A percentile compares a stretch with the other conserved stretches of the same genome.
Conservation (phyloP, 2,113 vertebrate genomes). For the Litocranius walleri region DNA sequence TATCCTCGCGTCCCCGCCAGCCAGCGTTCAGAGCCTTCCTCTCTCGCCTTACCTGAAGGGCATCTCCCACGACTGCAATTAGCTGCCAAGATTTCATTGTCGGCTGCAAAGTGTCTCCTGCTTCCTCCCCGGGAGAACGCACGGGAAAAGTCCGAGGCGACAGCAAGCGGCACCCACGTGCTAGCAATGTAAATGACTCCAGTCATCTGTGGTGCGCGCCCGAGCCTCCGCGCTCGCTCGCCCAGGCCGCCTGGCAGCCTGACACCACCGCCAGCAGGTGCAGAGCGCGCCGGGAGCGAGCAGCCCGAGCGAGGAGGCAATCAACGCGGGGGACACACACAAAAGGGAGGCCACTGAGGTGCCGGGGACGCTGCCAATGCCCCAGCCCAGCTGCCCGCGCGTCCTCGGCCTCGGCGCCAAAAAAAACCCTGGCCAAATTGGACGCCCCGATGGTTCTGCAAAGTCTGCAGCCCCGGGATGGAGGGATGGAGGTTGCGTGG, state of each 20-base stretch:
- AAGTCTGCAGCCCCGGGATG: conserved; percentile 11
- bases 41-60: conserved; percentile 84
- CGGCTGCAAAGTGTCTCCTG: conserved; percentile 75
- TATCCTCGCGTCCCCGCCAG: conserved; percentile 31
- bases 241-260: conserved; percentile 38
- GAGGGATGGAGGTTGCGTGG: neutral
- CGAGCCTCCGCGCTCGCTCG: conserved; percentile 18
- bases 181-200: conserved; percentile 81
- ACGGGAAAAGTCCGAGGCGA: conserved; percentile 65
- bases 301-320: neutral
- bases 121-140: conserved; percentile 63
- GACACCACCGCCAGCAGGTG: conserved; percentile 63
- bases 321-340: neutral
- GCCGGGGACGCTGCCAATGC: neutral
- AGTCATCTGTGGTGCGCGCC: conserved; percentile 69
- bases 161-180: conserved; percentile 80
- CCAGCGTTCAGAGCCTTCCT: conserved; percentile 27
- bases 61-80: conserved; percentile 85
- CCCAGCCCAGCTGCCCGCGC: neutral
- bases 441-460: neutral
- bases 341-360: neutral
- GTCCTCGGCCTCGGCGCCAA: neutral
- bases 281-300: neutral
- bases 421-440: neutral
- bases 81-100: conserved; percentile 87